A percentile compares a stretch with the other conserved stretches of the same genome.
phyloP scores from a whole-genome alignment of 1,140 invertebrate species.

The Spodoptera litura region DNA sequence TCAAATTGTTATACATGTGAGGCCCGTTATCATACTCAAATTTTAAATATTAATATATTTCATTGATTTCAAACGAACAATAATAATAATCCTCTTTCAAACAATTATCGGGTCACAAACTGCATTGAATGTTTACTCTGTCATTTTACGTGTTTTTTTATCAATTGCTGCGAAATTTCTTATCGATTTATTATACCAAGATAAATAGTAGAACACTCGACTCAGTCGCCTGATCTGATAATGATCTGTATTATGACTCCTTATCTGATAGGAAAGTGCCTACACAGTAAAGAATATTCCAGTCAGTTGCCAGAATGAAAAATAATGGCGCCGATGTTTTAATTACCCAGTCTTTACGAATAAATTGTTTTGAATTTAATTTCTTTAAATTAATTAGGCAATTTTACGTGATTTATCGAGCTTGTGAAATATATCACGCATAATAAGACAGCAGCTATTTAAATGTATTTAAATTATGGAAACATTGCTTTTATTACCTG shows the following conservation, averaged over 20 bases:
- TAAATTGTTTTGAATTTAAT: no score
- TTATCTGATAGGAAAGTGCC: conserved; percentile 36
- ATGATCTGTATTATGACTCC: conserved; percentile 42
- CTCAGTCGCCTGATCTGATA: conserved; percentile 58
- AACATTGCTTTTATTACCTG: no score
- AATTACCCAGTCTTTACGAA: no score
- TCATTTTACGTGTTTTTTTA: conserved; percentile 37
- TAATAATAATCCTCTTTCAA: not conserved
- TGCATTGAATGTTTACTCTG: conserved; percentile 32
- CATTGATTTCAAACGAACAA: not conserved
- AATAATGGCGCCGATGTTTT: not conserved
- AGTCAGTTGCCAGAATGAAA: not conserved
- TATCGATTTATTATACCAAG: conserved; percentile 57
- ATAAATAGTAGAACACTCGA: conserved; percentile 44
- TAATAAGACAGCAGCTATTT: no score
- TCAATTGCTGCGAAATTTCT: conserved; percentile 38
- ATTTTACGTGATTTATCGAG: no score
- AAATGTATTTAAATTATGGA: no score
- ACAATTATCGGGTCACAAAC: conserved; percentile 20
- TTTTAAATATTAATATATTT: no score
- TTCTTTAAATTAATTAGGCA: no score
- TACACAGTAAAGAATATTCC: conserved; percentile 26
- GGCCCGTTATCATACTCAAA: no score
- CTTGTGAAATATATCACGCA: no score
- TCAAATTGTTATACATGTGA: no score